A percentile compares a stretch with the other conserved stretches of the same genome.
Conservation (phyloP, 2,888 invertebrate species). For the Callyntrura sp. region DNA sequence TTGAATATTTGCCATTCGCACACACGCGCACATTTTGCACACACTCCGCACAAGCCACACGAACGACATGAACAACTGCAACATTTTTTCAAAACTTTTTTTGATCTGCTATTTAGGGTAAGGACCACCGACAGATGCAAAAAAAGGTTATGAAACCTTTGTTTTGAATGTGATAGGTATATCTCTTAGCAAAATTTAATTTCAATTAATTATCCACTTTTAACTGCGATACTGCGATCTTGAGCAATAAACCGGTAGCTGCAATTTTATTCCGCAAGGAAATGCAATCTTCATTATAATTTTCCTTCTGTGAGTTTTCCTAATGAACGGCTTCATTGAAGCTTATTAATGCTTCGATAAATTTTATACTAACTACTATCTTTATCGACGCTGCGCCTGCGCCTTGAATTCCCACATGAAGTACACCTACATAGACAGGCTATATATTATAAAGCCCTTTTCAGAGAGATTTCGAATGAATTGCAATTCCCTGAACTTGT, state of each 20-base stretch:
- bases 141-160: conserved; percentile 60
- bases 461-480: conserved; percentile 41
- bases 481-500: conserved; percentile 67
- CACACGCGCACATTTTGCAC: not conserved
- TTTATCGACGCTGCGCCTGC: not conserved
- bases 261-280: not conserved
- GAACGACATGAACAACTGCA: not conserved
- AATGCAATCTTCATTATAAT: too few species aligned
- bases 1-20: not conserved
- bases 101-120: too few species aligned
- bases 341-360: too few species aligned
- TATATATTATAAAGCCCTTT: not conserved
- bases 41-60: not conserved
- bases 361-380: too few species aligned
- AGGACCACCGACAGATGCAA: conserved; percentile 43
- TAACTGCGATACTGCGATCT: not conserved
- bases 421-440: not conserved
- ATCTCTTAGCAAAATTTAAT: conserved; percentile 55
- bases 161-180: not conserved
- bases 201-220: conserved; percentile 36
- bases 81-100: conserved; percentile 19
- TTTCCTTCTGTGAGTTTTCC: not conserved
- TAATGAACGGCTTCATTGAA: not conserved
- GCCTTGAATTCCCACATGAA: conserved; percentile 14
- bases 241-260: conserved; percentile 48